A percentile compares a stretch with the other conserved stretches of the same genome.
Conservation (phyloP, 2,113 vertebrate species). For the Etia nguti region DNA sequence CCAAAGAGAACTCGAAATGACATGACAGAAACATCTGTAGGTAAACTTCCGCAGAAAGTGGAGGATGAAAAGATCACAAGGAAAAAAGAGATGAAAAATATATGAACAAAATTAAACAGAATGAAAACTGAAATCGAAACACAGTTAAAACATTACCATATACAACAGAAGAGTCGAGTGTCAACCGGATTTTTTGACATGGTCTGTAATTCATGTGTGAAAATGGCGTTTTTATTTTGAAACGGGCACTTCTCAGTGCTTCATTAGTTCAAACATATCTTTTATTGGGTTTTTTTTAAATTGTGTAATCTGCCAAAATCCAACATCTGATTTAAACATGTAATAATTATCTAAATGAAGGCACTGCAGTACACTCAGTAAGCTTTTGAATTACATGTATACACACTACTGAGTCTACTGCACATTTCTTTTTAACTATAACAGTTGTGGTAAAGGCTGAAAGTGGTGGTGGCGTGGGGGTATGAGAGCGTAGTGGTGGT, state of each 20-base stretch:
- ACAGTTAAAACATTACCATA: rapidly evolving
- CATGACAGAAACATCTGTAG: background rate
- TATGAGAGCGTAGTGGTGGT: background rate
- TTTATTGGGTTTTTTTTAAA: background rate
- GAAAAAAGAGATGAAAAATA: background rate
- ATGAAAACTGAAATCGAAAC: background rate
- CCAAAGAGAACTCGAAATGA: background rate
- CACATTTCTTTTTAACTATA: background rate
- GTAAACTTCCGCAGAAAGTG: rapidly evolving
- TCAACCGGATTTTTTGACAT: rapidly evolving
- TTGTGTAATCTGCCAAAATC: rapidly evolving
- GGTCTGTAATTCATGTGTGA: background rate
- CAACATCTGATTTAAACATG: background rate
- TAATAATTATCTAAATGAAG: background rate
- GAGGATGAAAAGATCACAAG: rapidly evolving
- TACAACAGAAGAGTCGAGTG: rapidly evolving
- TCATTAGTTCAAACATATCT: background rate
- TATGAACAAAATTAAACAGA: background rate
- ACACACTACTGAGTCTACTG: background rate
- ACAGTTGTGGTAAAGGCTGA: background rate
- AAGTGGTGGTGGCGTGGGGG: background rate
- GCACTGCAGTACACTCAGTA: rapidly evolving
- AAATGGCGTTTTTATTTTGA: rapidly evolving
- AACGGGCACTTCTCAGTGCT: rapidly evolving
- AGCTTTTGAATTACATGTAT: background rate